Conservation (phyloP, 2,113 vertebrate species). For the human region GRCh38 chr6:121917501-121918000, state of each 20-base stretch:
- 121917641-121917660: not conserved
- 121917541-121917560: not conserved
- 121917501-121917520: not conserved
- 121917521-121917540: not conserved
- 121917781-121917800: not conserved
- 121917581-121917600: not conserved
- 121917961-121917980: not conserved
- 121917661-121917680: not conserved
- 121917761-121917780: not conserved
- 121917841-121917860: not conserved
- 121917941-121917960: not conserved
- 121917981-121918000: not conserved
- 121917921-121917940: not conserved
- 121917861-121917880: not conserved
- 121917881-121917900: not conserved
- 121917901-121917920: not conserved
- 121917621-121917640: not conserved
- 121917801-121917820: not conserved
- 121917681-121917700: not conserved
- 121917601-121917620: not conserved
- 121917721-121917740: not conserved
- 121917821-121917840: not conserved
- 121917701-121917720: not conserved
- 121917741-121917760: not conserved
- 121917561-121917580: not conserved